Conservation (phyloP, 2,888 invertebrate species). For the Fragum sueziense region DNA sequence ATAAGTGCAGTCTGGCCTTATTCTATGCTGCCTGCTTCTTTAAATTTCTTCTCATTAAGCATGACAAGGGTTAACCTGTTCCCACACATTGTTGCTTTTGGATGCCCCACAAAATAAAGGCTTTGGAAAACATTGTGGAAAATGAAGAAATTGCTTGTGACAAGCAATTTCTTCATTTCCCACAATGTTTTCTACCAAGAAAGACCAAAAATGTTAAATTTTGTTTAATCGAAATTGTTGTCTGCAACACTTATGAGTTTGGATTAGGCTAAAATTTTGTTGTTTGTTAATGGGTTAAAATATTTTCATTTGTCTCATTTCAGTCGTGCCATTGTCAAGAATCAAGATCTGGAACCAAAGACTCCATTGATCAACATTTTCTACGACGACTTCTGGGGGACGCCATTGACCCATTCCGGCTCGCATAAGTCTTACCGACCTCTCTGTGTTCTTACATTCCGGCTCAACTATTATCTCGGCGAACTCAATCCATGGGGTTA, state of each 20-base stretch:
- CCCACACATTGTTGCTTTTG: no score
- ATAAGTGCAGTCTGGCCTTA: no score
- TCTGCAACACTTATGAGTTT: no score
- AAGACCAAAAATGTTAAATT: no score
- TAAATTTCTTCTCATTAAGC: no score
- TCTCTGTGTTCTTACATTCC: slow-evolving; percentile 93
- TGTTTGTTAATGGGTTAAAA: not conserved
- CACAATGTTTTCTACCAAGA: no score
- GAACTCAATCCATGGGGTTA: slow-evolving; percentile 86
- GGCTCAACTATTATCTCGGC: slow-evolving; percentile 91
- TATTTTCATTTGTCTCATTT: slow-evolving; percentile 54
- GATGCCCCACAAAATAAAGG: no score
- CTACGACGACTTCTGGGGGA: slow-evolving; percentile 99
- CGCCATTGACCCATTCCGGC: slow-evolving; percentile 94
- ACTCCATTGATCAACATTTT: slow-evolving; percentile 92
- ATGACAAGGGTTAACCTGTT: no score
- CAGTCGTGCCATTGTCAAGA: slow-evolving; percentile 97
- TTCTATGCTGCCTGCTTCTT: no score
- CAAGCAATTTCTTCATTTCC: not conserved
- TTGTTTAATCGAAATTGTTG: no score
- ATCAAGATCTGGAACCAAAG: slow-evolving; percentile 92
- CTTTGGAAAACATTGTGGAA: no score
- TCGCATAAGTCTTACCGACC: slow-evolving; percentile 99
- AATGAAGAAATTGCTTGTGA: not conserved
- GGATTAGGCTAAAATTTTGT: no score